phyloP scores from a whole-genome alignment of 2,888 invertebrate species.

The Calliphora vomitoria region DNA sequence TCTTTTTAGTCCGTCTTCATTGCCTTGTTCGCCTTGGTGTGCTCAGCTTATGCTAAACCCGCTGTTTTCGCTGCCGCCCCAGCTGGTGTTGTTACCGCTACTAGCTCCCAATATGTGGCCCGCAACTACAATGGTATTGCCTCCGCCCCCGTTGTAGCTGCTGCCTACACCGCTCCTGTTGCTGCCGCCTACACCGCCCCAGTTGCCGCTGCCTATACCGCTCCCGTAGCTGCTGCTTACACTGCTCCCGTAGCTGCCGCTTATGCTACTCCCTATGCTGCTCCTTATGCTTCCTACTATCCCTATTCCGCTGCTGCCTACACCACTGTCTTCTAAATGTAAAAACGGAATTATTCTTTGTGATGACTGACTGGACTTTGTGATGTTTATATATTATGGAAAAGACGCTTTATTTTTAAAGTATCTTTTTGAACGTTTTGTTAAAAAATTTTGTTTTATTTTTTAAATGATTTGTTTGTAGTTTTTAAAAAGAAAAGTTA shows the following conservation, averaged over 20 bases:
- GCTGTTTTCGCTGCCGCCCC: conserved; percentile 77
- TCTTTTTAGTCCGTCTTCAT: conserved; percentile 82
- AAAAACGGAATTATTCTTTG: neutral
- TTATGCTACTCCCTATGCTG: conserved; percentile 73
- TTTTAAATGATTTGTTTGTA: conserved; percentile 25
- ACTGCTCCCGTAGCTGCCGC: conserved; percentile 68
- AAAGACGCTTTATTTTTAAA: conserved; percentile 56
- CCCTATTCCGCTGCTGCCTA: conserved; percentile 82
- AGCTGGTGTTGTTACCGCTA: conserved; percentile 82
- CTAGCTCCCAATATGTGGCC: conserved; percentile 83
- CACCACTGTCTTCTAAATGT: conserved; percentile 77
- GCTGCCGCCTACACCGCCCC: conserved; percentile 78
- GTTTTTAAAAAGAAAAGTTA: conserved; percentile 30
- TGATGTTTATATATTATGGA: conserved; percentile 30
- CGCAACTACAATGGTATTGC: conserved; percentile 78
- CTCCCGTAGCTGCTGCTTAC: conserved; percentile 73
- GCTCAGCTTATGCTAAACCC: conserved; percentile 86
- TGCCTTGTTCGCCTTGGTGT: conserved; percentile 83
- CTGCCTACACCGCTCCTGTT: conserved; percentile 76
- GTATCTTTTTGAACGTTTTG: conserved; percentile 47
- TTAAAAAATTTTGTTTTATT: conserved; percentile 49
- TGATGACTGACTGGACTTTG: conserved; percentile 55
- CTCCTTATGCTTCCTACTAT: conserved; percentile 77
- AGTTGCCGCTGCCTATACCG: conserved; percentile 77
- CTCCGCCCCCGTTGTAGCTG: conserved; percentile 85